Percentiles rank a stretch among this genome's conserved stretches.
These are phyloP conservation scores for Lysandra coridon DNA, from an alignment of 2,888 invertebrate genomes.

Conservation along the genomic window DNA sequence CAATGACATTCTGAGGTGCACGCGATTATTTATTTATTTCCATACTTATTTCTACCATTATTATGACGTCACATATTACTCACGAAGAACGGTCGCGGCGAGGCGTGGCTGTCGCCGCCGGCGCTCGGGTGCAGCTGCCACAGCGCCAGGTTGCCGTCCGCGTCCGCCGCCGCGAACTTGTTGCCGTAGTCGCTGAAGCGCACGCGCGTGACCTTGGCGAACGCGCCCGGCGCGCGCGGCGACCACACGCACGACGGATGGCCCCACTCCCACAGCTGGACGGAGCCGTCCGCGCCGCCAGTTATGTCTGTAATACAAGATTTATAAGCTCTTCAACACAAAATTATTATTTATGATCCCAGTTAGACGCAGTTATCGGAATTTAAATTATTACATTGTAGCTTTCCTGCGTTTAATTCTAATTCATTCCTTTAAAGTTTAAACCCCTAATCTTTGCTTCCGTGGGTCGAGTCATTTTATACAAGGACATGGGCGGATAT, in stretches of 20 bases:
- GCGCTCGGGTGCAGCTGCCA: conserved; percentile 94
- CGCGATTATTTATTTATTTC: too few relatives aligned
- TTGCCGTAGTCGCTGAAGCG: conserved; percentile 98
- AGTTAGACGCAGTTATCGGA: not conserved
- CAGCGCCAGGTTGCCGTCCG: conserved; percentile 96
- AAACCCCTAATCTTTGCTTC: too few relatives aligned
- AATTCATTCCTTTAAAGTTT: too few relatives aligned
- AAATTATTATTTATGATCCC: not conserved
- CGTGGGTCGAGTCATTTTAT: too few relatives aligned
- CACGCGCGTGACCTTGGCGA: conserved; percentile 97
- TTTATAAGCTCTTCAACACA: not conserved
- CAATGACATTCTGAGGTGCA: too few relatives aligned
- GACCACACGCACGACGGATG: conserved; percentile 94
- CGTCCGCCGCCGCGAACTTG: conserved; percentile 98
- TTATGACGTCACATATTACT: conserved; percentile 60
- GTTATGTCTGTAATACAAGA: conserved; percentile 85
- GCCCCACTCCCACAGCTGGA: conserved; percentile 99
- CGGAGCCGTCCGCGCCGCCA: conserved; percentile 97
- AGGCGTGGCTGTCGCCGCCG: conserved; percentile 75
- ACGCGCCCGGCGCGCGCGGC: conserved; percentile 95
- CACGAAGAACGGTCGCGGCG: conserved; percentile 90
- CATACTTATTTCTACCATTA: too few relatives aligned
- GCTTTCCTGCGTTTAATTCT: too few relatives aligned
- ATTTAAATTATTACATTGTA: too few relatives aligned
- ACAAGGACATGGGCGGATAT: not conserved